Base-by-base conservation (phyloP, 2,113 vertebrate genomes). In the Channa argus region DNA sequence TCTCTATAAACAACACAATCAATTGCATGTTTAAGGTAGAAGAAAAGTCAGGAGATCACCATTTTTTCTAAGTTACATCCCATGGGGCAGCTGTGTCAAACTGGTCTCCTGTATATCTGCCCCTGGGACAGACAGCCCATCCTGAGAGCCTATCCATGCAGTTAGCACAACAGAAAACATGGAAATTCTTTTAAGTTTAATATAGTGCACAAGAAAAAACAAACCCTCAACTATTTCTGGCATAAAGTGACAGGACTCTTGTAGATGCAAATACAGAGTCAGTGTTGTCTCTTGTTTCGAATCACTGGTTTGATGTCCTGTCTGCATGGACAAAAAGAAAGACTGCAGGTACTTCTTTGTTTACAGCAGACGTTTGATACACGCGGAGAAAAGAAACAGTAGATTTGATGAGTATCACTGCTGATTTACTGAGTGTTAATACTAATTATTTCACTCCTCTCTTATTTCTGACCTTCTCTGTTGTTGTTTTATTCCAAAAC, bases 391-490 rank as follows among this genome's bases (percentile, higher is more conserved):
- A 53, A 54, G 62, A 1, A 74, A 62, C 3, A 37, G 38, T 5
- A 38, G 14, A 67, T 70, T 69, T 65, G 58, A 65, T 75, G 61
- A 74, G 54, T 44, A 39, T 54, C 61, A 47, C 69, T 58, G 15
- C 43, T 79, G 34, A 61, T 74, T 46, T 66, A 50, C 60, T 7
- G 61, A 47, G 8, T 9, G 3, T 56, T 76, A 62, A 41, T 12
- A 43, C 38, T 70, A 82, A 80, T 82, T 67, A 60, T 72, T 34
- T 15, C n/a, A 12, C 37, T 74, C 33, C n/a, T 53, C 55, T 74
- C 65, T 84, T 65, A 74, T 79, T 64, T 66, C 39, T 77, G 62
- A 88, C 84, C 77, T 82, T 72, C 59, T 61, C 36, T 34, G 44
- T 62, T 37, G 37, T 56, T 33, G 58, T 13, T 79, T 82, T 77